These are phyloP conservation scores for Leptothorax acervorum DNA, from an alignment of 2,888 invertebrate species.

Conservation along the genomic window DNA sequence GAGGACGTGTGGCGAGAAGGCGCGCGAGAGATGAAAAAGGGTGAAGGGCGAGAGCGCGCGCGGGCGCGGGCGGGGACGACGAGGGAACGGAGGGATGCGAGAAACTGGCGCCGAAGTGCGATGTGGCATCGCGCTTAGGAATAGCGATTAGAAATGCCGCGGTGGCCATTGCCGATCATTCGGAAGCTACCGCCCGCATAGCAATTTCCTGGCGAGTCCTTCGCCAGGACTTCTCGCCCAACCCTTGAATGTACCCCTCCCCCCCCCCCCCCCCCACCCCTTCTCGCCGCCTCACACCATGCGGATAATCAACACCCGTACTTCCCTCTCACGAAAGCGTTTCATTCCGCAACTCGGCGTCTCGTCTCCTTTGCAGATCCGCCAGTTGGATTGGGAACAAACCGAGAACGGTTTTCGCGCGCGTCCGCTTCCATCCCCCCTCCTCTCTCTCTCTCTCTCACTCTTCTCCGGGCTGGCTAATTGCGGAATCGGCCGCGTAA, in stretches of 20 bases:
- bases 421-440: background rate
- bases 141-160: conserved; percentile 76
- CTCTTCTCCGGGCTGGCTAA: conserved; percentile 40
- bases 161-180: conserved; percentile 79
- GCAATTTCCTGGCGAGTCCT: conserved; percentile 75
- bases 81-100: background rate
- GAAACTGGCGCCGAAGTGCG: conserved; percentile 42
- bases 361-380: conserved; percentile 53
- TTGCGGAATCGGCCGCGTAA: conserved; percentile 52
- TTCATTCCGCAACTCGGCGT: conserved; percentile 8
- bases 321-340: background rate
- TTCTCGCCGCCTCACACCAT: conserved; percentile 44
- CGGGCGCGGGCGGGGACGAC: too few relatives aligned
- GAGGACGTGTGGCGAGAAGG: conserved; percentile 13
- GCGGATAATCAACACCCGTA: conserved; percentile 64
- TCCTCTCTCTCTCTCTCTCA: background rate
- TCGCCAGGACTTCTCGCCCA: conserved; percentile 56
- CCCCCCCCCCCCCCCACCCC: conserved; percentile 50
- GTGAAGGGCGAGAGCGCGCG: background rate
- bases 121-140: conserved; percentile 61
- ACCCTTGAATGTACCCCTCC: conserved; percentile 60
- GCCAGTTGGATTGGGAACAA: conserved; percentile 54
- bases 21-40: conserved; percentile 3
- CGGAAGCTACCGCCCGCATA: conserved; percentile 77
- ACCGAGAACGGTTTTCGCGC: conserved; percentile 29